These are phyloP conservation scores for Rhagoletis zephyria DNA, from an alignment of 1,140 invertebrate species.

Conservation along the genomic window DNA sequence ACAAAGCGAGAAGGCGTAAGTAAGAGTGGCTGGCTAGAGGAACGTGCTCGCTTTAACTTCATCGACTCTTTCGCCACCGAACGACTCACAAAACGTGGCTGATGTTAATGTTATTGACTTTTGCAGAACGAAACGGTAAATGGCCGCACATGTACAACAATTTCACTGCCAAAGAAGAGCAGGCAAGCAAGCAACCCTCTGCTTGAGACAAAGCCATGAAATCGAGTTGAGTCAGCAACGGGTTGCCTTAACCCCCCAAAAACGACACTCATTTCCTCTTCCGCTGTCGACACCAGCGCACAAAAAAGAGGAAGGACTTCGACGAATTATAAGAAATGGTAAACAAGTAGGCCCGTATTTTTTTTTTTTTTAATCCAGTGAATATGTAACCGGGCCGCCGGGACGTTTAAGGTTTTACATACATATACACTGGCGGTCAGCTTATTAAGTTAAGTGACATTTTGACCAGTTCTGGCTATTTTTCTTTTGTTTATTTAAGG, in stretches of 20 bases:
- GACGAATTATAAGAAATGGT: too few species aligned
- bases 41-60: not conserved
- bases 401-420: too few species aligned
- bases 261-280: not conserved
- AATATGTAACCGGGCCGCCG: too few species aligned
- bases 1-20: not conserved
- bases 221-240: slow-evolving; percentile 1
- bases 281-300: not conserved
- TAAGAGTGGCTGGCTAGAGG: not conserved
- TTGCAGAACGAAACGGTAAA: slow-evolving; percentile 36
- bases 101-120: slow-evolving; percentile 52
- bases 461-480: too few species aligned
- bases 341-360: too few species aligned
- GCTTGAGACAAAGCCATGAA: not conserved
- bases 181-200: slow-evolving; percentile 10
- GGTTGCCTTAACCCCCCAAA: not conserved
- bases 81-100: not conserved
- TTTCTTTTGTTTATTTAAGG: not conserved
- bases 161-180: not conserved
- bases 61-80: not conserved
- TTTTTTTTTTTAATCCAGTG: too few species aligned
- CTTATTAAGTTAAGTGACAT: too few species aligned
- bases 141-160: not conserved
- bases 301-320: not conserved
- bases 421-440: too few species aligned